Percentiles rank a stretch among this genome's conserved stretches.
These are phyloP conservation scores for Chrysodeixis includens DNA, from an alignment of 2,888 invertebrate genomes.

Conservation along the genomic window DNA sequence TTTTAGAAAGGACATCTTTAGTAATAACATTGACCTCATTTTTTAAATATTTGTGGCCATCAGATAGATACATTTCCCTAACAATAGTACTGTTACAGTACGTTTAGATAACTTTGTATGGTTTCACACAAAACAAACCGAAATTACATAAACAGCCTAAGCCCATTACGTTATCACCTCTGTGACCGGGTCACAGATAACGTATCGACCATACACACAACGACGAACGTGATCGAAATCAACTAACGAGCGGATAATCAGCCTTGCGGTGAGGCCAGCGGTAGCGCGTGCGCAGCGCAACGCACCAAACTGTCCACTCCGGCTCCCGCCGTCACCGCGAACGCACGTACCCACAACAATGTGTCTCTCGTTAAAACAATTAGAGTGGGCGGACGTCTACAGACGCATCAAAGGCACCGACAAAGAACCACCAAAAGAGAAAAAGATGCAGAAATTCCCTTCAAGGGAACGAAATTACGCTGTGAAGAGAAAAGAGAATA, in stretches of 20 bases:
- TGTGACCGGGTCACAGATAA: conserved; percentile 72
- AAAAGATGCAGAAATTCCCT: conserved; percentile 90
- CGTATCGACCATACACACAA: conserved; percentile 67
- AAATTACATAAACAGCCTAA: conserved; percentile 17
- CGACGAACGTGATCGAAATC: conserved; percentile 66
- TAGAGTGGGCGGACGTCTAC: conserved; percentile 82
- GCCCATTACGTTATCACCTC: conserved; percentile 47
- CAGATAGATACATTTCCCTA: background rate
- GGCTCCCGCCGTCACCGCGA: conserved; percentile 33
- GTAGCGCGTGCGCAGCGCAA: conserved; percentile 58
- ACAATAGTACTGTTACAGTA: background rate
- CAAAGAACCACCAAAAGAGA: conserved; percentile 64
- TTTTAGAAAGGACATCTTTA: background rate
- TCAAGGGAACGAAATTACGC: conserved; percentile 92
- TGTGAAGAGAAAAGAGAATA: conserved; percentile 89
- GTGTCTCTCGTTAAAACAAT: conserved; percentile 83
- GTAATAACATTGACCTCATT: background rate
- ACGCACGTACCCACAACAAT: conserved; percentile 64
- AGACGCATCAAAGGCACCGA: conserved; percentile 73
- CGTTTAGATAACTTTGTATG: background rate
- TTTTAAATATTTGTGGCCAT: background rate
- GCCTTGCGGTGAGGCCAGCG: conserved; percentile 56
- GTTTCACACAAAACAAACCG: conserved; percentile 16
- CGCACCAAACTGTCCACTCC: conserved; percentile 50
- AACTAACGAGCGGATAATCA: conserved; percentile 56